These are phyloP conservation scores for Hirtodrosophila trivittata DNA, from an alignment of 2,888 invertebrate species.

Conservation along the genomic window DNA sequence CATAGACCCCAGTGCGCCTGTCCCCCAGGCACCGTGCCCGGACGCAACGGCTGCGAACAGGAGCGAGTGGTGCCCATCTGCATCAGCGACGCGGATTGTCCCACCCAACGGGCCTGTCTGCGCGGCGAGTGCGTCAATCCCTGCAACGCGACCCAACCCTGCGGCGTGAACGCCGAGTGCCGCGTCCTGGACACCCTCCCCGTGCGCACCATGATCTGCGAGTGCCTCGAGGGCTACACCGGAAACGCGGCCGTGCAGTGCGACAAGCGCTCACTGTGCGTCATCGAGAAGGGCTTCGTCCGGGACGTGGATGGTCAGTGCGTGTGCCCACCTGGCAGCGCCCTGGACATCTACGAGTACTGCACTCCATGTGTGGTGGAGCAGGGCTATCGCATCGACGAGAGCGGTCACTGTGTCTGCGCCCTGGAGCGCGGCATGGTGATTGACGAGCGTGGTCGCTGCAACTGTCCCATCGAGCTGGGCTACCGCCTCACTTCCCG, in stretches of 20 bases:
- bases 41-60: slow-evolving; percentile 86
- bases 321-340: slow-evolving; percentile 90
- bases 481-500: slow-evolving; percentile 87
- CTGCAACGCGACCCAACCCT: slow-evolving; percentile 90
- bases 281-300: slow-evolving; percentile 88
- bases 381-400: slow-evolving; percentile 90
- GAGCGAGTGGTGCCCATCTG: slow-evolving; percentile 87
- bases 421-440: slow-evolving; percentile 91
- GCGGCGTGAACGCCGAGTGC: slow-evolving; percentile 92
- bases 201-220: slow-evolving; percentile 94
- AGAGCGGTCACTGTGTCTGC: slow-evolving; percentile 92
- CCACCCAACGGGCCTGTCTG: slow-evolving; percentile 92
- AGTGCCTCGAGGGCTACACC: slow-evolving; percentile 92
- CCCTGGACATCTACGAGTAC: slow-evolving; percentile 90
- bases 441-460: slow-evolving; percentile 90
- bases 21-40: slow-evolving; percentile 89
- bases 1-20: slow-evolving; percentile 92
- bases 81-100: slow-evolving; percentile 91
- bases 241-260: slow-evolving; percentile 94
- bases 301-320: slow-evolving; percentile 87
- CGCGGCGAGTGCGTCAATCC: slow-evolving; percentile 92
- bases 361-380: slow-evolving; percentile 90
- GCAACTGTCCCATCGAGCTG: slow-evolving; percentile 89
- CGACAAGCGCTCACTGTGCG: slow-evolving; percentile 89
- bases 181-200: slow-evolving; percentile 92